Evolutionary conservation across 2,797 vertebrate species (phyloP).

Genomic region (Paratrypauchen microcephalus): DNA sequence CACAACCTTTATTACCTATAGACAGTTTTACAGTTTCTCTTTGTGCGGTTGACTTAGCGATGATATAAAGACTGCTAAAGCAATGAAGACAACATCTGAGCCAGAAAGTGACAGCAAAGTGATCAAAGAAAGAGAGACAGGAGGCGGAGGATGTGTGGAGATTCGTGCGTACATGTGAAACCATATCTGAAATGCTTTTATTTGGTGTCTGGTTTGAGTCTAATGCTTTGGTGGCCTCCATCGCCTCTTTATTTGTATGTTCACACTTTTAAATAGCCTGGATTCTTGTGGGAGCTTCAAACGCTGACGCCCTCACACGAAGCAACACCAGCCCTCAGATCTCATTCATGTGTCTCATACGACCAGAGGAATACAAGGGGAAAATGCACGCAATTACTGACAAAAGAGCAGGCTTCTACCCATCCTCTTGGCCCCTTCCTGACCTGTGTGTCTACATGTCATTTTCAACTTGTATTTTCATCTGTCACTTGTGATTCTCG

Average conservation of each 20-base stretch:
- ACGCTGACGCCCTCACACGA: constrained; percentile 11
- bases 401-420: constrained; percentile 31
- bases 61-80: background rate
- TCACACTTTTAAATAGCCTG: constrained; percentile 3
- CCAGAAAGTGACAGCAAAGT: constrained; percentile 1
- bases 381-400: constrained; percentile 31
- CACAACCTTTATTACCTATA: background rate
- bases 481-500: background rate
- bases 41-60: background rate
- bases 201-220: background rate
- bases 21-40: background rate
- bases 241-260: constrained; percentile 20
- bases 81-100: background rate
- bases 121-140: constrained; percentile 6
- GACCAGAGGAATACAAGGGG: constrained; percentile 40
- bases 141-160: background rate
- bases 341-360: constrained; percentile 34
- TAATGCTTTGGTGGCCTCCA: constrained; percentile 1
- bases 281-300: constrained; percentile 42
- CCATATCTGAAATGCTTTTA: background rate
- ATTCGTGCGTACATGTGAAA: background rate
- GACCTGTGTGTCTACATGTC: constrained; percentile 8
- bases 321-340: constrained; percentile 40
- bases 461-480: background rate
- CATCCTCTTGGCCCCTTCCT: constrained; percentile 7